phyloP scores from a whole-genome alignment of 1,140 invertebrate species.

The Diorhabda carinulata region DNA sequence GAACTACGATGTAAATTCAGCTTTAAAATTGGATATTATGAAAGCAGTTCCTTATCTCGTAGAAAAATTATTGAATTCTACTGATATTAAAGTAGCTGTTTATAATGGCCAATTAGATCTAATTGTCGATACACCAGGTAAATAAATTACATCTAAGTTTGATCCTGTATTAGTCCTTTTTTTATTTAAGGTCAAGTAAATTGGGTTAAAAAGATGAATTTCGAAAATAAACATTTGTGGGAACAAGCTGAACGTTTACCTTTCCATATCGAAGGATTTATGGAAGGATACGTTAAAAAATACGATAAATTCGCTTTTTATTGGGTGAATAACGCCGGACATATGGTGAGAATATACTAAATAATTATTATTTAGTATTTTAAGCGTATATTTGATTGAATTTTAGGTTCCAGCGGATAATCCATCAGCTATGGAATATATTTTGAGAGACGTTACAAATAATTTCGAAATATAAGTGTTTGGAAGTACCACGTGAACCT shows the following conservation, averaged over 20 bases:
- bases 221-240: conserved; percentile 46
- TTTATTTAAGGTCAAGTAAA: conserved; percentile 55
- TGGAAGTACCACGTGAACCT: background rate
- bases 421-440: background rate
- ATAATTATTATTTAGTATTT: conserved; percentile 58
- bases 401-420: background rate
- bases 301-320: conserved; percentile 33
- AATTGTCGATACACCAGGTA: conserved; percentile 67
- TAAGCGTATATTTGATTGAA: conserved; percentile 55
- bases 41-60: conserved; percentile 73
- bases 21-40: conserved; percentile 73
- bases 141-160: background rate
- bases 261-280: conserved; percentile 24
- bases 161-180: background rate
- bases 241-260: conserved; percentile 7
- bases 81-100: conserved; percentile 62
- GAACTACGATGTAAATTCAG: background rate
- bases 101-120: conserved; percentile 69
- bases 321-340: conserved; percentile 35
- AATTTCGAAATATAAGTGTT: background rate
- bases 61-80: conserved; percentile 63
- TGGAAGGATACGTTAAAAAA: conserved; percentile 33
- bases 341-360: conserved; percentile 27
- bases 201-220: conserved; percentile 70
- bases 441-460: background rate